Base-by-base conservation (phyloP, 2,113 vertebrate genomes). In the Ailurus styani region DNA sequence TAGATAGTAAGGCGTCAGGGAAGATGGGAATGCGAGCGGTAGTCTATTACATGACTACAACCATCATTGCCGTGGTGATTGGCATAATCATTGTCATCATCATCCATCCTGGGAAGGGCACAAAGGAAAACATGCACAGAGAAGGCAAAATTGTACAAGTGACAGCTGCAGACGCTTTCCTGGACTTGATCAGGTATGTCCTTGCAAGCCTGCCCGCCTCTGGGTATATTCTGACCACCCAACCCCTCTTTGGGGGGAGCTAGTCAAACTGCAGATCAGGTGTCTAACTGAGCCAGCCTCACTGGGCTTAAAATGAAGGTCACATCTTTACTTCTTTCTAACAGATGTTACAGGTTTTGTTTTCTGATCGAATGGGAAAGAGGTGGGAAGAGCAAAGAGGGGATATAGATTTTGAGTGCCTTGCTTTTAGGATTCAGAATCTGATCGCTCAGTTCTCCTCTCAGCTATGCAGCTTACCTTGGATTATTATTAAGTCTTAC, bases 21-120 rank as follows among this genome's bases (percentile, higher is more conserved):
- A 99, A 99, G 99, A 99, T 99, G 99, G 99, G 99, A 29, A 87
- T 99, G 95, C 98, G 99, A 97, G 99, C 99, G 2, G 99, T 99
- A 84, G 93, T 99, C 95, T 99, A 99, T 98, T 99, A 99, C 98
- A 99, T 99, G 98, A 99, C 99, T 87, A 99, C 99, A 54, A 99
- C 99, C 1, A 95, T 99, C 98, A 99, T 99, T 90, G 99, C 99
- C 57, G 99, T 99, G 88, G 98, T 99, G 98, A 99, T 99, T 45
- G 99, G 99, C 60, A 99, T 99, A 96, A 98, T 99, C 98, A 99
- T 99, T 99, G 99, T 99, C 98, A 99, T 99, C 97, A 99, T 99
- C 98, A 99, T 99, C 98, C 99, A 99, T 93, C 99, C 99, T 0
- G 99, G 99, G 72, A 99, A 99, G 98, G 99, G 99, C 95, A 99